These are phyloP conservation scores for Oryctes rhinoceros DNA, from an alignment of 1,140 invertebrate species.

Conservation along the genomic window DNA sequence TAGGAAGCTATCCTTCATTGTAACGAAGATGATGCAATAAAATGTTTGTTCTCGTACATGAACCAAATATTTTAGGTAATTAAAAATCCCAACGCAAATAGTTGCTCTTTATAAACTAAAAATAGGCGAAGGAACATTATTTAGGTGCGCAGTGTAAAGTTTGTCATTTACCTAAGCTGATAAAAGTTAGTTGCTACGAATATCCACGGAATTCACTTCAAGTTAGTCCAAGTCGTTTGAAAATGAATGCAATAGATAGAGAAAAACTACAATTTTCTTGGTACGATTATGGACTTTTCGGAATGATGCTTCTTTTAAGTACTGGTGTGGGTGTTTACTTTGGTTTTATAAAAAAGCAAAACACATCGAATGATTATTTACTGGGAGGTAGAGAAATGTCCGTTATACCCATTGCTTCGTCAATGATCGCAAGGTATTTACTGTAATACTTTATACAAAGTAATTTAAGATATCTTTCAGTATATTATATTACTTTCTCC, in stretches of 20 bases:
- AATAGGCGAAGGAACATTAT: not conserved
- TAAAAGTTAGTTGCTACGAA: not conserved
- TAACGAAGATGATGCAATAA: no score
- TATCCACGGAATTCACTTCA: not conserved
- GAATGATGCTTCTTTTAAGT: constrained; percentile 69
- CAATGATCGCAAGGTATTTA: constrained; percentile 54
- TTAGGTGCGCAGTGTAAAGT: not conserved
- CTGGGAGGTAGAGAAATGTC: constrained; percentile 69
- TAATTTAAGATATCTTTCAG: no score
- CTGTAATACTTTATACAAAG: no score
- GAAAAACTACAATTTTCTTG: constrained; percentile 52
- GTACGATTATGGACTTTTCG: constrained; percentile 66
- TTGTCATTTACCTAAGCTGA: not conserved
- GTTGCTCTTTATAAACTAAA: not conserved
- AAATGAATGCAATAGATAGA: not conserved
- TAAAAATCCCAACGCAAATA: not conserved
- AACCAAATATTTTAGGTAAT: no score
- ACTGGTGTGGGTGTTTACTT: constrained; percentile 79
- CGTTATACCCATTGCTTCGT: constrained; percentile 67
- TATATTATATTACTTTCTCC: no score
- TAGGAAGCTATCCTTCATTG: no score
- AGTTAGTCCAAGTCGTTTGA: no score
- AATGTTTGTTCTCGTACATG: no score
- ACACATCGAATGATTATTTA: constrained; percentile 67
- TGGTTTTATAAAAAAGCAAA: constrained; percentile 66